Base-by-base conservation (phyloP, 1,140 invertebrate genomes). In the Onthophagus taurus region DNA sequence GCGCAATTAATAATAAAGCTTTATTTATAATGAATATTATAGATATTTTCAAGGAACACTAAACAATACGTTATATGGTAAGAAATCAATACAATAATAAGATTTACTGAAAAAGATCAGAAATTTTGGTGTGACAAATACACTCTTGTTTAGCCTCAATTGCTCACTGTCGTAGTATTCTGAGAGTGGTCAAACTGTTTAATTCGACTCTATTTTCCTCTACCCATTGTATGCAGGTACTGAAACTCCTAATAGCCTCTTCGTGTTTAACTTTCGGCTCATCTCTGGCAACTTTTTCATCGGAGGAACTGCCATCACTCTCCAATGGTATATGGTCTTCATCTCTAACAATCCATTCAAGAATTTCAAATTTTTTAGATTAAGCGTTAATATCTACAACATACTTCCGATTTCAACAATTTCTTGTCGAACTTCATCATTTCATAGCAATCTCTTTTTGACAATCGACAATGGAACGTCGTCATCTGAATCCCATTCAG, bases 371-470 rank as follows among this genome's bases (percentile, higher is more conserved):
- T 35, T 38, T 13, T 8, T 38, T 26, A 38, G 9, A 23, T 18
- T 21, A n/a, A 38, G 36, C 7, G 19, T 38, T 35, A 35, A 35
- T 35, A 17, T 38, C 36, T 38, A 21, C 36, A 38, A 26, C 36
- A 38, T 38, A 24, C 12, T 38, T 21, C 23, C 9, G 16, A 38
- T 24, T 38, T 38, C 36, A 16, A 11, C 14, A 36, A 36, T 4
- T 36, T 23, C 36, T 26, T 26, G 19, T 23, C 36, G 18, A 21
- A 23, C 36, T 23, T 23, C 36, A 20, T 26, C 13, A 7, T 12
- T 14, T 23, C 3, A 23, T 12, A 23, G 4, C 19, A n/a, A 26
- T 38, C 19, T 38, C 9, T 36, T 11, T 7, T 36, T 38, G 13
- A 38, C 18, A 23, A 38, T 21, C 19, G 19, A 38, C 36, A 38